A percentile compares a stretch with the other conserved stretches of the same genome.
These are phyloP conservation scores for Sphaeramia orbicularis DNA, from an alignment of 2,797 vertebrate species.

Conservation along the genomic window DNA sequence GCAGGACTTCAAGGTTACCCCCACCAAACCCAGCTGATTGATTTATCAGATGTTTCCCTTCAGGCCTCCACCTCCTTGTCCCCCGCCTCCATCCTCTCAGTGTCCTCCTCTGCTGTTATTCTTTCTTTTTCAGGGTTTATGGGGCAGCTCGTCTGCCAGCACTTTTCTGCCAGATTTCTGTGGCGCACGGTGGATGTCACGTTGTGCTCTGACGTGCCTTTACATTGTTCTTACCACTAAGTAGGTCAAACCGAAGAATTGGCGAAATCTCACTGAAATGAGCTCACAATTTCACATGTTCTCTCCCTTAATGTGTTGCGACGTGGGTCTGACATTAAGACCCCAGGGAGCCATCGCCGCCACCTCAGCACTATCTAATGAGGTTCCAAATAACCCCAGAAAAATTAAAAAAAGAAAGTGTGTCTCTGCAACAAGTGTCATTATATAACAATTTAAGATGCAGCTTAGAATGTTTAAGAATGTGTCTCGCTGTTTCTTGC, in stretches of 20 bases:
- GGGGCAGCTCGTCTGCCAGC: conserved; percentile 37
- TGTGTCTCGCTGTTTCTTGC: neutral
- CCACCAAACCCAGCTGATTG: conserved; percentile 54
- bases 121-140: conserved; percentile 48
- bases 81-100: conserved; percentile 18
- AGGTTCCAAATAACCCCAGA: conserved; percentile 17
- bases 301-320: conserved; percentile 11
- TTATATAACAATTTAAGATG: conserved; percentile 12
- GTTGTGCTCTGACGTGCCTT: conserved; percentile 34
- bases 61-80: conserved; percentile 12
- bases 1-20: conserved; percentile 62
- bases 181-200: conserved; percentile 42
- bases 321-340: conserved; percentile 12
- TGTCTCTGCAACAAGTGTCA: neutral
- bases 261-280: conserved; percentile 32
- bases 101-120: conserved; percentile 41
- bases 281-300: conserved; percentile 17
- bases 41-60: conserved; percentile 61
- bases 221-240: conserved; percentile 52
- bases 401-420: conserved; percentile 6
- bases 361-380: conserved; percentile 39
- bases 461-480: conserved; percentile 25
- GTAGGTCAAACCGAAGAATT: conserved; percentile 60
- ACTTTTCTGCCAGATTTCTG: conserved; percentile 29
- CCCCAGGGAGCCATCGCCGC: conserved; percentile 30